These are phyloP conservation scores for Andrena marginata DNA, from an alignment of 2,888 invertebrate species.

Conservation along the genomic window DNA sequence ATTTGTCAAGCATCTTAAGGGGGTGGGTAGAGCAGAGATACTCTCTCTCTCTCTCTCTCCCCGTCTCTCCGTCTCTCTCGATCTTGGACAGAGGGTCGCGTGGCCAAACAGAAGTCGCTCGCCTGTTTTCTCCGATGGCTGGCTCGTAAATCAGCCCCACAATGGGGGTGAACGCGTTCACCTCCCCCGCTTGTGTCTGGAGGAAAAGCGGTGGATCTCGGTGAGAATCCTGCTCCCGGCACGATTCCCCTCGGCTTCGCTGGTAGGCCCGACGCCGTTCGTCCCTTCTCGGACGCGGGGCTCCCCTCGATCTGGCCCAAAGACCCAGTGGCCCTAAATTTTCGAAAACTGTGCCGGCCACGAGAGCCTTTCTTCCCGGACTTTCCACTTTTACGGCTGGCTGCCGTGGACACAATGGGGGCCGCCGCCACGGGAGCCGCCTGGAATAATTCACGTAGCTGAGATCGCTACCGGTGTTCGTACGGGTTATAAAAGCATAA, in stretches of 20 bases:
- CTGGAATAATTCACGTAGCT: slow-evolving; percentile 25
- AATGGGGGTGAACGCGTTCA: slow-evolving; percentile 26
- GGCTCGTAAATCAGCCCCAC: slow-evolving; percentile 46
- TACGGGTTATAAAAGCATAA: slow-evolving; percentile 65
- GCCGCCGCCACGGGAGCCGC: slow-evolving; percentile 35
- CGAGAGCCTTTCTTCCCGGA: slow-evolving; percentile 41
- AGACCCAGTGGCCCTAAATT: slow-evolving; percentile 73
- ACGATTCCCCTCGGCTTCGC: background rate
- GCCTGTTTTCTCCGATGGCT: slow-evolving; percentile 20
- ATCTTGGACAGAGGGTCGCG: slow-evolving; percentile 62
- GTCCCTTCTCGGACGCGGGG: background rate
- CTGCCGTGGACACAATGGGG: slow-evolving; percentile 28
- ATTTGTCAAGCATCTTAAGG: slow-evolving; percentile 55
- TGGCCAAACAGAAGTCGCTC: slow-evolving; percentile 69
- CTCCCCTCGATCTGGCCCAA: slow-evolving; percentile 47
- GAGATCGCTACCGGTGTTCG: slow-evolving; percentile 63
- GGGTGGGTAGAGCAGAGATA: slow-evolving; percentile 34
- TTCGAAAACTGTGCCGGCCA: slow-evolving; percentile 66
- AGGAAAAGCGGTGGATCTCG: slow-evolving; percentile 14
- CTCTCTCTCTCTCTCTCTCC: slow-evolving; percentile 17
- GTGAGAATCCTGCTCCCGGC: slow-evolving; percentile 38
- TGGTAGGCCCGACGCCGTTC: background rate
- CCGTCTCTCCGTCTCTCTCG: too few relatives aligned
- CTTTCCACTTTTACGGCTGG: slow-evolving; percentile 69
- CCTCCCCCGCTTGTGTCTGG: background rate